Percentiles rank a stretch among this genome's conserved stretches.
Evolutionary conservation across 2,113 vertebrate species (phyloP).

Genomic region (Hystrix cristata): DNA sequence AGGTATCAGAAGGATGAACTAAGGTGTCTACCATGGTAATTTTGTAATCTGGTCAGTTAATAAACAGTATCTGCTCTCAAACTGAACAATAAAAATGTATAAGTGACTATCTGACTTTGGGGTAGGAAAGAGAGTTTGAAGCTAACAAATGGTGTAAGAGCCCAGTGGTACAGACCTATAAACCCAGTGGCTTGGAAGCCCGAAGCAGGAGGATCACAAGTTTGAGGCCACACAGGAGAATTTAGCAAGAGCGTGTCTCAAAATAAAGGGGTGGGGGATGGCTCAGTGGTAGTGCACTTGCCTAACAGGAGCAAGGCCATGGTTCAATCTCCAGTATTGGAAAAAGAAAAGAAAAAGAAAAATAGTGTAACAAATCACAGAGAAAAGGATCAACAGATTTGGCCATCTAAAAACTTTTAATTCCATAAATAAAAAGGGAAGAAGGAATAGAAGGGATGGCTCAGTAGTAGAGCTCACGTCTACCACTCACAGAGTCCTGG

Average conservation of each 20-base stretch:
- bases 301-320: background rate
- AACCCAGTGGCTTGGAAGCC: background rate
- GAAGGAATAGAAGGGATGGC: background rate
- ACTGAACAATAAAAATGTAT: background rate
- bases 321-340: background rate
- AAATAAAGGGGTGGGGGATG: background rate
- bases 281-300: background rate
- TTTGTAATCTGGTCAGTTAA: background rate
- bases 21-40: background rate
- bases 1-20: background rate
- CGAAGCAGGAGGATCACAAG: background rate
- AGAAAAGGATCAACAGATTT: background rate
- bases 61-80: background rate
- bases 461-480: background rate
- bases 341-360: background rate
- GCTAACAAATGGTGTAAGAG: background rate
- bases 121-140: background rate
- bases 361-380: background rate
- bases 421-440: slow-evolving; percentile 34
- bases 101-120: background rate
- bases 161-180: background rate
- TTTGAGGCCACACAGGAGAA: background rate
- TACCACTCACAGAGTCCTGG: background rate
- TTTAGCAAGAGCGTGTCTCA: background rate
- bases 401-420: background rate